Evolutionary conservation across 1,140 invertebrate species (phyloP), one percentile per base, ranked within the genome.

Genomic region (Drosophila kepulauana): DNA sequence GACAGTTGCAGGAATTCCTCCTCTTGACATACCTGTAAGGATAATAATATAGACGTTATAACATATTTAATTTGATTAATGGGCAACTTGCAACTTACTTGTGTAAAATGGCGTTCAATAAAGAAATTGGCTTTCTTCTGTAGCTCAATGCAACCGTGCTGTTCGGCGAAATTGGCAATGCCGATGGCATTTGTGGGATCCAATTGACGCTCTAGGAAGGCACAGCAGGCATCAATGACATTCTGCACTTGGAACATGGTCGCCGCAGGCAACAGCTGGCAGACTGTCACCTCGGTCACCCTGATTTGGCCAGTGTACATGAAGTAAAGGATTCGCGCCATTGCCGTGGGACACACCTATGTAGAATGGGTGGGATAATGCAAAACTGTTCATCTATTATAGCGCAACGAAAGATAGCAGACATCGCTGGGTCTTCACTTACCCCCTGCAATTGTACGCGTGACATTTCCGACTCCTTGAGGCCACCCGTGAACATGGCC

Each of bases 141-240:
- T 41, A 99, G 94, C 43, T 97, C 95, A 16, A 95, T 94, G 92
- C 97, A 98, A 25, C 97, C 96, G 91, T 98, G 97, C 90, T 98
- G 97, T 91, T 98, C 97, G 0, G 97, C 97, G 93, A 98, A 98
- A 93, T 96, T 97, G 10, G 97, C 96, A 82, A 98, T 98, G 49
- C 98, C 97, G 64, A 98, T 98, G 16, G 97, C 97, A 93, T 98
- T 98, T 65, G 96, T 97, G n/a, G 97, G 97, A 92, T 98, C 97
- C 64, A 98, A 93, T 92, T 98, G 97, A 28, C 96, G 95, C 93
- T 98, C 97, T 43, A 98, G 93, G 93, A 98, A 98, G 43, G 96
- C 95, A 93, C 97, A 97, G 93, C 97, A 98, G 0, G 97, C 97
- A 79, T 98, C 96, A 76, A 98, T 97, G 25, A 98, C 97, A 94